phyloP scores from a whole-genome alignment of 23 tunicate species.

The Phallusia fumigata region DNA sequence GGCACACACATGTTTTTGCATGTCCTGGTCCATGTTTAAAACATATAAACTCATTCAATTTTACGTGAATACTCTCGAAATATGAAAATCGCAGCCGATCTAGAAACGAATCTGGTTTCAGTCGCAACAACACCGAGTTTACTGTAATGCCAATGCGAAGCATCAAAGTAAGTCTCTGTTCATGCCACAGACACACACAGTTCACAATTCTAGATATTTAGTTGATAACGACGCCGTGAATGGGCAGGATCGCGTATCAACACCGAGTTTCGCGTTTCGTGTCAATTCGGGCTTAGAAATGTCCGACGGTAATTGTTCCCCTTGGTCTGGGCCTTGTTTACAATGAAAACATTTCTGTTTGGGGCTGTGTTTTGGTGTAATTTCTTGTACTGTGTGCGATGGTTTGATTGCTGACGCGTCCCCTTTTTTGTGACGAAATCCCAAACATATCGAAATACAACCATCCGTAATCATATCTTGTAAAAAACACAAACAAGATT shows the following conservation, averaged over 20 bases:
- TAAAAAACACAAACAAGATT: no score
- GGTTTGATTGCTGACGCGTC: background rate
- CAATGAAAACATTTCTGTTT: background rate
- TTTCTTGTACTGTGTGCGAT: background rate
- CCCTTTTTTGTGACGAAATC: background rate
- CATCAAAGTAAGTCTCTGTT: background rate
- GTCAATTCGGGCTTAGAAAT: background rate
- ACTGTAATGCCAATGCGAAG: background rate
- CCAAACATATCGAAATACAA: background rate
- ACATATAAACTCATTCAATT: no score
- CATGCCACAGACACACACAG: background rate
- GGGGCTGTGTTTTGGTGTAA: background rate
- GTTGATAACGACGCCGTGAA: constrained; percentile 11
- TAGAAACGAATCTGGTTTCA: no score
- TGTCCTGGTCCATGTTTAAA: no score
- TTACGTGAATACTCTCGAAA: no score
- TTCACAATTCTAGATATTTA: background rate
- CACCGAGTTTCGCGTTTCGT: background rate
- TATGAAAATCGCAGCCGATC: no score
- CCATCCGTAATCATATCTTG: no score
- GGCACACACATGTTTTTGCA: no score
- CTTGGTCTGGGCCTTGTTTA: background rate
- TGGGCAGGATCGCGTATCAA: background rate
- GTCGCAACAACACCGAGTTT: no score
- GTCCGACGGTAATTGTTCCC: background rate